Percentiles rank a stretch among this genome's conserved stretches.
phyloP scores from a whole-genome alignment of 1,140 invertebrate genomes.

The Zaprionus davidi region DNA sequence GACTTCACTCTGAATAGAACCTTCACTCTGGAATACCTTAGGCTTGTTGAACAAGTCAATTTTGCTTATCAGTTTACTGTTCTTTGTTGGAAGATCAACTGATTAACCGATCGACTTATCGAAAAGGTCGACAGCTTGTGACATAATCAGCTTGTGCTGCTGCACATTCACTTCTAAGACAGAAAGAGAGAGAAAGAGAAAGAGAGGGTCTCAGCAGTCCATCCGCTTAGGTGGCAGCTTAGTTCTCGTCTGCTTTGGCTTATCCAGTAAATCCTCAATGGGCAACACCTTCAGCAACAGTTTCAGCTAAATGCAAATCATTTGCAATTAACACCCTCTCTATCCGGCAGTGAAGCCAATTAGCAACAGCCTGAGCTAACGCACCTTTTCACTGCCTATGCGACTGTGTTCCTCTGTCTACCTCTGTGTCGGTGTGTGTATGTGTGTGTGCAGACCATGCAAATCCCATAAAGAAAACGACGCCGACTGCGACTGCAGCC shows the following conservation, averaged over 20 bases:
- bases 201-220: neutral
- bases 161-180: too few species aligned
- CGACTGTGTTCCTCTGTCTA: neutral
- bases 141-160: neutral
- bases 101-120: slow-evolving; percentile 1
- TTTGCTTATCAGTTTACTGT: neutral
- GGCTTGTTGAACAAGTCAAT: slow-evolving; percentile 2
- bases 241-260: neutral
- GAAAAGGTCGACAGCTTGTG: neutral
- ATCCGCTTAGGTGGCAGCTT: neutral
- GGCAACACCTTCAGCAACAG: slow-evolving; percentile 12
- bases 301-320: slow-evolving; percentile 55
- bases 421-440: neutral
- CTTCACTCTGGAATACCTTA: neutral
- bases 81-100: neutral
- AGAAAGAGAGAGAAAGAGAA: too few species aligned
- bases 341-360: slow-evolving; percentile 47
- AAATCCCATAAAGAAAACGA: slow-evolving; percentile 57
- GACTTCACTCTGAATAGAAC: neutral
- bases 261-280: neutral
- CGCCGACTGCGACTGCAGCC: slow-evolving; percentile 58
- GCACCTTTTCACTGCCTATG: slow-evolving; percentile 36
- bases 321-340: slow-evolving; percentile 55
- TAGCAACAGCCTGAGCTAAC: slow-evolving; percentile 23
- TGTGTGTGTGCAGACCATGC: slow-evolving; percentile 29